A percentile compares a stretch with the other conserved stretches of the same genome.
phyloP scores from a whole-genome alignment of 1,140 invertebrate species.

The Ceratosolen fusciceps region DNA sequence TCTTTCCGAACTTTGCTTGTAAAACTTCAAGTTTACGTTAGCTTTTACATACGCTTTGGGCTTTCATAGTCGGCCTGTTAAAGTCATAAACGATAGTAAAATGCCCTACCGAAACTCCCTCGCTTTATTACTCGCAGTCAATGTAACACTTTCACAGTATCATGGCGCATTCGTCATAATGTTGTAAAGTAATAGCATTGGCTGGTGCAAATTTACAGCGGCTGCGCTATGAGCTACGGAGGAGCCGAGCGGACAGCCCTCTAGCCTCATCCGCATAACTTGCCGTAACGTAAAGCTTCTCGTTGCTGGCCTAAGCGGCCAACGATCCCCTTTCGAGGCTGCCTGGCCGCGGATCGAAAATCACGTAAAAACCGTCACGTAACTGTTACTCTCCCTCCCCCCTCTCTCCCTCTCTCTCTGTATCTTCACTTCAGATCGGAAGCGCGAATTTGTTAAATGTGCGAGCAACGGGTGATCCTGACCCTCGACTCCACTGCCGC shows the following conservation, averaged over 20 bases:
- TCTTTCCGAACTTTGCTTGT: neutral
- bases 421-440: too few relatives aligned
- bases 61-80: neutral
- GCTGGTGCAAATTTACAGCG: slow-evolving; percentile 7
- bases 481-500: too few relatives aligned
- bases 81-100: slow-evolving; percentile 18
- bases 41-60: neutral
- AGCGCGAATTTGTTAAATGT: neutral
- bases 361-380: too few relatives aligned
- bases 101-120: neutral
- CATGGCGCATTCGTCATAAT: slow-evolving; percentile 3
- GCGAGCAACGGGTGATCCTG: too few relatives aligned
- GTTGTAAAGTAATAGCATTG: slow-evolving; percentile 15
- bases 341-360: too few relatives aligned
- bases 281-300: neutral
- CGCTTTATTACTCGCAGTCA: slow-evolving; percentile 17
- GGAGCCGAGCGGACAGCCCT: neutral
- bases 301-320: neutral
- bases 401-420: too few relatives aligned
- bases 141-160: slow-evolving; percentile 17
- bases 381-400: too few relatives aligned
- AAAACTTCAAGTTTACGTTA: neutral
- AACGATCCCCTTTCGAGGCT: too few relatives aligned
- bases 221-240: too few relatives aligned
- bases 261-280: neutral